These are phyloP conservation scores for Chelon labrosus DNA, from an alignment of 2,797 vertebrate genomes.

Conservation along the genomic window DNA sequence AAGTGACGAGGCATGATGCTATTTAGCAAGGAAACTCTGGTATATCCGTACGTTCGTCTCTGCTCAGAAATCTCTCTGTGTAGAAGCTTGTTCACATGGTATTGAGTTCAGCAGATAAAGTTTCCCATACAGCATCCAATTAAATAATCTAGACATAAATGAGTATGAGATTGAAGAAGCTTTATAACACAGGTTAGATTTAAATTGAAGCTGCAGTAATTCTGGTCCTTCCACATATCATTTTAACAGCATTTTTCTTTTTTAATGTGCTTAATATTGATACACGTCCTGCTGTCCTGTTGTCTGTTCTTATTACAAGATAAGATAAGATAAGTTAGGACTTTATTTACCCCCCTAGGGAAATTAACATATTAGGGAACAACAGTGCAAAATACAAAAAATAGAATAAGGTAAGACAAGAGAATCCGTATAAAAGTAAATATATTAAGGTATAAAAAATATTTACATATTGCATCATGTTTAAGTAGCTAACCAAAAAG, in stretches of 20 bases:
- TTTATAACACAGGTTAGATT: neutral
- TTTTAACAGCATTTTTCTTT: neutral
- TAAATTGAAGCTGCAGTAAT: neutral
- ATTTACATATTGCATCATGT: no score
- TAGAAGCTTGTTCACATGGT: constrained; percentile 1
- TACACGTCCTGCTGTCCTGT: no score
- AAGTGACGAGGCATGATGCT: constrained; percentile 77
- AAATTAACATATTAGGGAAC: no score
- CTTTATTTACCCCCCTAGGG: no score
- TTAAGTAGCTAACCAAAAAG: no score
- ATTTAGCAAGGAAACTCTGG: constrained; percentile 54
- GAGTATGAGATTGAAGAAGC: neutral
- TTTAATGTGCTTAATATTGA: no score
- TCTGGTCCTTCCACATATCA: neutral
- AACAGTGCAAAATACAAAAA: no score
- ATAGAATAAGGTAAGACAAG: no score
- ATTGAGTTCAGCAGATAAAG: constrained; percentile 15
- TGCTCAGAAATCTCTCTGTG: constrained; percentile 13
- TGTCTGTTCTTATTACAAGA: no score
- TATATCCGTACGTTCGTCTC: constrained; percentile 25
- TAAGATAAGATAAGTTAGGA: no score
- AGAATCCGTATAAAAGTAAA: no score
- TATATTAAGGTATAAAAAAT: no score
- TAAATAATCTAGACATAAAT: constrained; percentile 14
- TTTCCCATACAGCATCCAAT: neutral